Conservation (phyloP, 2,797 vertebrate species). For the Balearica regulorum region DNA sequence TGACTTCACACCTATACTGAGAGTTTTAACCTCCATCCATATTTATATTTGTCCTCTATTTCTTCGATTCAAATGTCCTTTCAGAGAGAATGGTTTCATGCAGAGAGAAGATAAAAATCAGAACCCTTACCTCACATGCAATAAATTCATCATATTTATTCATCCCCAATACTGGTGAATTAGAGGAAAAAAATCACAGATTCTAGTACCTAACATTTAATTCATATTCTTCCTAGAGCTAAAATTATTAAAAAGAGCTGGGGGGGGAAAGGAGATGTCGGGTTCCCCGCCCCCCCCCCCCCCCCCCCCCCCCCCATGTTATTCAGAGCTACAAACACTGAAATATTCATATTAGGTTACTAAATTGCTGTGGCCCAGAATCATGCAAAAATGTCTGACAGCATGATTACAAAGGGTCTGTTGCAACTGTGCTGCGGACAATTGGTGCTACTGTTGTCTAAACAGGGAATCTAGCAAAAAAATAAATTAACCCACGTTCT, state of each 20-base stretch:
- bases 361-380: neutral
- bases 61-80: slow-evolving; percentile 77
- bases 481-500: neutral
- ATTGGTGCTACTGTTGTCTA: neutral
- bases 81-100: slow-evolving; percentile 79
- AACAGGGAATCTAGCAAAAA: neutral
- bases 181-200: neutral
- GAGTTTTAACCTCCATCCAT: slow-evolving; percentile 75
- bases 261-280: neutral
- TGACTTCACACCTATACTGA: slow-evolving; percentile 69
- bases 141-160: slow-evolving; percentile 69
- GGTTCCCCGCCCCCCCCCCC: too few species aligned
- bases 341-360: slow-evolving; percentile 22
- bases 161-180: neutral
- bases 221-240: neutral
- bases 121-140: slow-evolving; percentile 64
- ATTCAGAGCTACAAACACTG: neutral
- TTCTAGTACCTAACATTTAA: neutral
- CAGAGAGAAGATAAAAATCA: slow-evolving; percentile 74
- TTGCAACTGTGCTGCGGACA: neutral
- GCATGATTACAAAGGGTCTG: neutral
- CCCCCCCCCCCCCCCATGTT: neutral
- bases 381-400: slow-evolving; percentile 3
- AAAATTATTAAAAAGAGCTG: neutral
- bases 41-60: slow-evolving; percentile 79